Base-by-base conservation (phyloP, 1,140 invertebrate species). In the Calycopis cecrops region DNA sequence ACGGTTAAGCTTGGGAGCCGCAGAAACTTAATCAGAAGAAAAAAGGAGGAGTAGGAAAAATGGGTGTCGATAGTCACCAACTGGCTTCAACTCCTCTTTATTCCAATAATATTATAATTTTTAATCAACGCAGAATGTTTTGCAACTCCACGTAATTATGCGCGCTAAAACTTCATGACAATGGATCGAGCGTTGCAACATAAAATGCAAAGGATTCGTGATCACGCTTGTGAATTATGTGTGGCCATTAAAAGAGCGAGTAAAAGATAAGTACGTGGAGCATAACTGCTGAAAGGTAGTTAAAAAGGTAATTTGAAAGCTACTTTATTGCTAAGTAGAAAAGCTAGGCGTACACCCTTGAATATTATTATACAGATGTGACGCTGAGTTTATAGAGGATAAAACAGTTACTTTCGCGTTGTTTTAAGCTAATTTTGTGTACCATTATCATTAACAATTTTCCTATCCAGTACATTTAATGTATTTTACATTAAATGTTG, bases 141-240 rank as follows among this genome's bases (percentile, higher is more conserved):
- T 56, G 52, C 52, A 60, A 58, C 8, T 42, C 9, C 16, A 12
- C 40, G 63, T 67, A 71, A 71, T 78, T 69, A 71, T 66, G 65
- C 66, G 63, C 51, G 48, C 63, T 58, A 62, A 61, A 61, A 53
- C 62, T 70, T 52, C 69, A 72, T 66, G 68, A 78, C 71, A 74
- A 72, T 75, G 52, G 50, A 55, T 44, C 57, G 48, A 42, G 52
- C 65, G 57, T 75, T 68, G 68, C 69, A 73, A 71, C 59, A 65
- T 60, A 54, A 60, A 67, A 61, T 60, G 65, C 61, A 65, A 55
- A 44, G 48, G 44, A 52, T 66, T 67, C 70, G 70, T 71, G 72
- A 77, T 66, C 52, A 57, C 35, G 63, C 61, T 57, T 70, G 33
- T 37, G 38, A 57, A 49, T 35, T 59, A 40, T 28, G 53, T 56